A percentile compares a stretch with the other conserved stretches of the same genome.
These are phyloP conservation scores for Scaptomyza montana DNA, from an alignment of 1,140 invertebrate genomes.

Conservation along the genomic window DNA sequence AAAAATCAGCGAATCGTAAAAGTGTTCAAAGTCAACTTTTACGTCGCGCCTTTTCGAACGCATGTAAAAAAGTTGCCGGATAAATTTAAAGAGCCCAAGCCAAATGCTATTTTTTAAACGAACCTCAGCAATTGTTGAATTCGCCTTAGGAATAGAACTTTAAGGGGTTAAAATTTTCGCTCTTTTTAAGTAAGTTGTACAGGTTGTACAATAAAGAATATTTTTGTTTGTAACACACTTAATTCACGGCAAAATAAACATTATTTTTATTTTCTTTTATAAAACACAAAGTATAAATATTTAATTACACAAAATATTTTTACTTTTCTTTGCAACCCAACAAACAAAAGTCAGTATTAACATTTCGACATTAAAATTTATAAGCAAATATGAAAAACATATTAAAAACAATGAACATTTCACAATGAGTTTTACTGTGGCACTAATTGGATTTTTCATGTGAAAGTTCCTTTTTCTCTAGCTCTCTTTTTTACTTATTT, in stretches of 20 bases:
- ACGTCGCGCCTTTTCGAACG: constrained; percentile 16
- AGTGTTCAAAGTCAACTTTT: constrained; percentile 83
- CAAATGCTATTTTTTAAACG: neutral
- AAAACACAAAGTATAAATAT: too few relatives aligned
- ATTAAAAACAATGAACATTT: constrained; percentile 37
- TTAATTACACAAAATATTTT: too few relatives aligned
- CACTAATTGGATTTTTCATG: constrained; percentile 69
- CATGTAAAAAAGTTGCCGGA: constrained; percentile 5
- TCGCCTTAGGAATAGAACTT: too few relatives aligned
- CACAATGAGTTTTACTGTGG: constrained; percentile 60
- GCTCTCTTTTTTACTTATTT: neutral
- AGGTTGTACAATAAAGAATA: too few relatives aligned
- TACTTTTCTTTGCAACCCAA: too few relatives aligned
- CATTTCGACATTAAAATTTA: neutral
- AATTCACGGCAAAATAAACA: too few relatives aligned
- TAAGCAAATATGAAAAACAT: neutral
- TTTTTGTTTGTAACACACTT: too few relatives aligned
- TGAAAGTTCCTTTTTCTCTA: neutral
- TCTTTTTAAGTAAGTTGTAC: too few relatives aligned
- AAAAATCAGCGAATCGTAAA: constrained; percentile 82
- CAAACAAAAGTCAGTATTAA: neutral
- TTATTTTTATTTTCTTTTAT: too few relatives aligned
- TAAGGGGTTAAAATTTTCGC: too few relatives aligned
- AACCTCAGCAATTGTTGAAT: neutral
- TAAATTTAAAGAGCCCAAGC: constrained; percentile 15